Evolutionary conservation across 2,888 invertebrate species (phyloP), one percentile per base, ranked within the genome.

Genomic region (Morpho deidamia): DNA sequence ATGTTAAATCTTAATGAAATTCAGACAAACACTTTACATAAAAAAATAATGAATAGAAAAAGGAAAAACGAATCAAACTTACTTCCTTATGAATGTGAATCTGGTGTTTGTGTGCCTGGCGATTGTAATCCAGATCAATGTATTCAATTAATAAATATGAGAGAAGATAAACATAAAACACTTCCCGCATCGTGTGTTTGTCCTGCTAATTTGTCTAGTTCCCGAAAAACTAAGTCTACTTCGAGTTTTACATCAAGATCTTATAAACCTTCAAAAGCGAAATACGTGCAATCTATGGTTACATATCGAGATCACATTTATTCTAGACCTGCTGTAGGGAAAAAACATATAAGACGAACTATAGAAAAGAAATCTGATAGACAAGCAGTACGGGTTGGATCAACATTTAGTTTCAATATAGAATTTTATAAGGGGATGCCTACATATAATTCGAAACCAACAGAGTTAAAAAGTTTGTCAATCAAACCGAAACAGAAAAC

Each of bases 91-190:
- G 70, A 70, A 59, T 74, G 72, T 59, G 71, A 74, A 51, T 69
- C 69, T 35, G 69, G 66, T 34, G 51, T 70, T 35, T 74, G 74
- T 59, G 42, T 64, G 46, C 70, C 72, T 39, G 66, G 63, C 39
- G 52, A 67, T 51, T 75, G 75, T 55, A 58, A 74, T 59, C 69
- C 75, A 12, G 61, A 70, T 53, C 45, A 61, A 49, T 75, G 73
- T 48, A 51, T 66, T 42, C 53, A 68, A 57, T n/a, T 69, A 42
- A 68, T 69, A 4, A 67, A 70, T 23, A 54, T 52, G 44, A 64
- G 65, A 50, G 51, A 64, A 47, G 49, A 44, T n/a, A 57, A 58
- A 53, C 11, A 41, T 43, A 51, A 45, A 12, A 61, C 57, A 45
- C 55, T 44, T 38, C 51, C 47, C 48, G 41, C 56, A 7, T 60